A percentile compares a stretch with the other conserved stretches of the same genome.
These are phyloP conservation scores for Gobio gobio DNA, from an alignment of 2,113 vertebrate species.

Conservation along the genomic window DNA sequence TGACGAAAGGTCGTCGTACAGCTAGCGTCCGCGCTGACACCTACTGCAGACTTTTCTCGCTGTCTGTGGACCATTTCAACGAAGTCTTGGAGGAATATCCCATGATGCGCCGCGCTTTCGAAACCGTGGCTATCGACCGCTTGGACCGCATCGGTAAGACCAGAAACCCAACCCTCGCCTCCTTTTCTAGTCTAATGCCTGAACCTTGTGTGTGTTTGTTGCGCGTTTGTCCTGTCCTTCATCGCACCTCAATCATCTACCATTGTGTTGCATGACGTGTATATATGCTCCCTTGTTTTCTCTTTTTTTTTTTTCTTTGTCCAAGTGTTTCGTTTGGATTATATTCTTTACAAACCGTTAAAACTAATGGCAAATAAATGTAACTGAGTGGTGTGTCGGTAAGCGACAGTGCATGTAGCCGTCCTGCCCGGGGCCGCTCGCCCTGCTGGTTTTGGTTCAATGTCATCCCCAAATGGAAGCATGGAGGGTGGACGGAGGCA, in stretches of 20 bases:
- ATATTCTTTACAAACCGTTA: not conserved
- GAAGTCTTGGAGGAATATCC: conserved; percentile 98
- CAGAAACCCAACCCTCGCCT: conserved; percentile 19
- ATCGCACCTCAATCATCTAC: conserved; percentile 70
- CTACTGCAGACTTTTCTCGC: conserved; percentile 95
- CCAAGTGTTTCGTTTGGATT: conserved; percentile 16
- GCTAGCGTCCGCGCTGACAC: conserved; percentile 97
- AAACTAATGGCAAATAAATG: conserved; percentile 15
- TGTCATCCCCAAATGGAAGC: conserved; percentile 73
- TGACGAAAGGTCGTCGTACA: conserved; percentile 96
- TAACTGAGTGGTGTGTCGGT: conserved; percentile 32
- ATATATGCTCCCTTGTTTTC: conserved; percentile 47
- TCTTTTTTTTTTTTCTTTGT: conserved; percentile 35
- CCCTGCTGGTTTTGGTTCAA: conserved; percentile 69
- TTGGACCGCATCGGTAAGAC: conserved; percentile 93
- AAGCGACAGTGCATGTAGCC: conserved; percentile 78
- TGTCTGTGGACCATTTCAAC: conserved; percentile 98
- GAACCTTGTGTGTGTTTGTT: conserved; percentile 66
- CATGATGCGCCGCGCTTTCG: conserved; percentile 98
- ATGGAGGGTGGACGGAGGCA: conserved; percentile 75
- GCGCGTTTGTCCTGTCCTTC: conserved; percentile 60
- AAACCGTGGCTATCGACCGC: conserved; percentile 97
- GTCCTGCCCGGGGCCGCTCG: conserved; percentile 70
- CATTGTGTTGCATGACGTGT: conserved; percentile 78
- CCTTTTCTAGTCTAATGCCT: conserved; percentile 67